Percentiles rank a stretch among this genome's conserved stretches.
phyloP scores from a whole-genome alignment of 2,888 invertebrate species.

The Plebejus melissa region DNA sequence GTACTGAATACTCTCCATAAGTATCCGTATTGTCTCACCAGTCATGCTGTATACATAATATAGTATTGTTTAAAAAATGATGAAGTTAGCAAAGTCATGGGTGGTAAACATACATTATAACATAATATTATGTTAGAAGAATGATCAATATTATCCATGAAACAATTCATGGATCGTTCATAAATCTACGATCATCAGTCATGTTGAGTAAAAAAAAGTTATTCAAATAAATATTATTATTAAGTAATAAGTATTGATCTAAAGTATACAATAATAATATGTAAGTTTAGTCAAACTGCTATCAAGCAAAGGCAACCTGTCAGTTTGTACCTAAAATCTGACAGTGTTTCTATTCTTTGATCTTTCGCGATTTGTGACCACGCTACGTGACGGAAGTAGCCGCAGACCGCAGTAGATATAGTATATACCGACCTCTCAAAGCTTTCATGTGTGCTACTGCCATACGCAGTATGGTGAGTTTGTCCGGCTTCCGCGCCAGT shows the following conservation, averaged over 20 bases:
- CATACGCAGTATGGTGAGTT: constrained; percentile 98
- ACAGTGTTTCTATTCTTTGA: not conserved
- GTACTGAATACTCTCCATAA: not conserved
- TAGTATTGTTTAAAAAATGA: constrained; percentile 2
- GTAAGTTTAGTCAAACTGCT: too few species aligned
- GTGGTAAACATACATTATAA: not conserved
- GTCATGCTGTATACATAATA: too few species aligned
- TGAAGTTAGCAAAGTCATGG: not conserved
- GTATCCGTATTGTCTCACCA: too few species aligned
- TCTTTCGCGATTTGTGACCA: not conserved
- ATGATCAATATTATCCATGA: not conserved
- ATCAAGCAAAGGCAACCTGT: not conserved
- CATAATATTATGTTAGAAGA: not conserved
- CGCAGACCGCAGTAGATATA: not conserved
- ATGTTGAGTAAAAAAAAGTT: not conserved
- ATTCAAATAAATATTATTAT: too few species aligned
- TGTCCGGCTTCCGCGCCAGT: constrained; percentile 98
- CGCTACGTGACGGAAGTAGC: not conserved
- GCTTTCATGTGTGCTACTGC: constrained; percentile 99
- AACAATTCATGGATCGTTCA: not conserved
- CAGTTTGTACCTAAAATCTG: not conserved
- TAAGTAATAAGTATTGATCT: too few species aligned
- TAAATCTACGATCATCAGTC: not conserved
- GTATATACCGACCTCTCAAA: constrained; percentile 84
- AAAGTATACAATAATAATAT: too few species aligned